Evolutionary conservation across 2,797 vertebrate genomes (phyloP).

Genomic region (Rhinoraja longicauda): DNA sequence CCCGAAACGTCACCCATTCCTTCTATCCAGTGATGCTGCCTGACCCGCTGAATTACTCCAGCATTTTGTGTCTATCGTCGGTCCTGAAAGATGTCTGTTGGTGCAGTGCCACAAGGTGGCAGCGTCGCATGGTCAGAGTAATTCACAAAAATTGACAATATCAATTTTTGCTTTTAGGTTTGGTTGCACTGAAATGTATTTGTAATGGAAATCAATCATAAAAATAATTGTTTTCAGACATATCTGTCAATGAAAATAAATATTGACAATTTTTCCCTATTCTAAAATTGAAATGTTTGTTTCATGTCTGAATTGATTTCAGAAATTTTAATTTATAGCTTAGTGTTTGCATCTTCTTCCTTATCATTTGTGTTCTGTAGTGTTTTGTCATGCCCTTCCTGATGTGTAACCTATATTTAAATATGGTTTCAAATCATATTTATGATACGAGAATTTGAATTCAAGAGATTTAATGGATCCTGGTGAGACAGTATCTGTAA

Average conservation of each 20-base stretch:
- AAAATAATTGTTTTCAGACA: neutral
- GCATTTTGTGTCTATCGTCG: no score
- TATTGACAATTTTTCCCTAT: neutral
- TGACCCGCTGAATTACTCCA: no score
- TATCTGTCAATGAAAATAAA: neutral
- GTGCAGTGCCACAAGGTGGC: conserved; percentile 10
- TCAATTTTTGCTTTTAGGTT: neutral
- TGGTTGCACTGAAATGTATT: neutral
- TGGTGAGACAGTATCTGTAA: no score
- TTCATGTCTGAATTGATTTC: neutral
- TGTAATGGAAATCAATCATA: neutral
- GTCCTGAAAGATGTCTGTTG: neutral
- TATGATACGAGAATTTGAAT: no score
- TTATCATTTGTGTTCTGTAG: neutral
- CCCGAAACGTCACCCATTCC: no score
- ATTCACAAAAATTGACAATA: neutral
- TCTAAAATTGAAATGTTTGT: neutral
- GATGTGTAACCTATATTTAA: no score
- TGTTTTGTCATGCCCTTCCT: neutral
- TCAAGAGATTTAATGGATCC: no score
- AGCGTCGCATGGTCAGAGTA: neutral
- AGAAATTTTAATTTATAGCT: neutral
- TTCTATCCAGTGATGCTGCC: no score
- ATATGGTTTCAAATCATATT: no score
- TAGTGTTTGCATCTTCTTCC: neutral